Conservation (phyloP, 2,888 invertebrate species). For the Hemicrepidius hirtus region DNA sequence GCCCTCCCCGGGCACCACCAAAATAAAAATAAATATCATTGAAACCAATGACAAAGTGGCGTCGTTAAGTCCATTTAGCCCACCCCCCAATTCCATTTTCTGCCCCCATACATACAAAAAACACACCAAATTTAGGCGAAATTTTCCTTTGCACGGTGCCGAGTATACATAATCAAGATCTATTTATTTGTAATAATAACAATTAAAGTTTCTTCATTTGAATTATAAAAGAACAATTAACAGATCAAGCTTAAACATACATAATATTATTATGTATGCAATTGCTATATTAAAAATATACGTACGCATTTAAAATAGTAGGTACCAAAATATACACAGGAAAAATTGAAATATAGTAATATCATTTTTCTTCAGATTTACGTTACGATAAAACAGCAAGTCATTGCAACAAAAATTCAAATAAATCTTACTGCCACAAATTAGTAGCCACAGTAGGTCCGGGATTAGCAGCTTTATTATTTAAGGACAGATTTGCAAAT, state of each 20-base stretch:
- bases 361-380: conserved; percentile 35
- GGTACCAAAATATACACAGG: conserved; percentile 41
- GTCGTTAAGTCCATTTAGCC: too few species aligned
- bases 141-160: too few species aligned
- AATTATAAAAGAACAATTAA: conserved; percentile 18
- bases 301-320: conserved; percentile 19
- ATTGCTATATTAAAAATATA: conserved; percentile 2
- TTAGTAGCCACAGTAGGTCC: conserved; percentile 64
- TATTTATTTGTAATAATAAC: not conserved
- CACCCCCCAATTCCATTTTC: too few species aligned
- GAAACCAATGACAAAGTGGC: too few species aligned
- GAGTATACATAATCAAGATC: too few species aligned
- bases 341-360: conserved; percentile 25
- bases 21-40: too few species aligned
- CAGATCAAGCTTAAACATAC: conserved; percentile 12
- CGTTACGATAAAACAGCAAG: conserved; percentile 13
- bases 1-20: too few species aligned
- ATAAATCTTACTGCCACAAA: conserved; percentile 67
- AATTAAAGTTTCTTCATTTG: conserved; percentile 23
- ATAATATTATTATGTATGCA: conserved; percentile 6
- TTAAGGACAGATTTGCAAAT: conserved; percentile 73
- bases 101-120: too few species aligned
- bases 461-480: conserved; percentile 59
- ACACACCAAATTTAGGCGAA: too few species aligned
- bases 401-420: not conserved